Evolutionary conservation across 2,888 invertebrate species (phyloP).

Genomic region (Cephus nigrinus): DNA sequence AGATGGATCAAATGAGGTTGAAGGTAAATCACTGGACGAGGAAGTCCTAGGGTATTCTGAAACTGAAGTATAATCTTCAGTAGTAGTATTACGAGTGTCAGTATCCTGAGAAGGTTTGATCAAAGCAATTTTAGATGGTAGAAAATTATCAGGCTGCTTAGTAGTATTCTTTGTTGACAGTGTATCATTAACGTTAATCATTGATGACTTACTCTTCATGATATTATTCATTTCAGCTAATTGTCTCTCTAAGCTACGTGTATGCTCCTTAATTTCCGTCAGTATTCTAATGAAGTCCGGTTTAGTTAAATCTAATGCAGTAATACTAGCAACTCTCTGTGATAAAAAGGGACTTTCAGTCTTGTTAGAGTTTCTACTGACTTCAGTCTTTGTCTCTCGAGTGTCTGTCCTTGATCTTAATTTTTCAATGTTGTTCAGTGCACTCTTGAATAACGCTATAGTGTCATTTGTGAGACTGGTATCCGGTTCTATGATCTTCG

Average conservation of each 20-base stretch:
- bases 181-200: not conserved
- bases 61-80: not conserved
- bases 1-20: not conserved
- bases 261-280: constrained; percentile 38
- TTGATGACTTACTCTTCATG: constrained; percentile 19
- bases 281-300: constrained; percentile 34
- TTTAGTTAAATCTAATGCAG: constrained; percentile 26
- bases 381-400: not conserved
- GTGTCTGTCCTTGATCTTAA: not conserved
- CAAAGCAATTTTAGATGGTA: not conserved
- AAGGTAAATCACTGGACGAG: not conserved
- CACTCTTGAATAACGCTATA: not conserved
- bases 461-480: not conserved
- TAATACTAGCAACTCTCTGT: not conserved
- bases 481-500: not conserved
- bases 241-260: constrained; percentile 34
- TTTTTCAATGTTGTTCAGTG: not conserved
- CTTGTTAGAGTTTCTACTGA: not conserved
- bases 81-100: not conserved
- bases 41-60: not conserved
- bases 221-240: constrained; percentile 31
- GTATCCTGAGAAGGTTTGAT: not conserved
- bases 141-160: not conserved
- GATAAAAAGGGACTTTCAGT: not conserved
- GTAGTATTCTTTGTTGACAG: not conserved